These are phyloP conservation scores for Brachionus rotundiformis DNA, from an alignment of 1,140 invertebrate genomes.

Conservation along the genomic window DNA sequence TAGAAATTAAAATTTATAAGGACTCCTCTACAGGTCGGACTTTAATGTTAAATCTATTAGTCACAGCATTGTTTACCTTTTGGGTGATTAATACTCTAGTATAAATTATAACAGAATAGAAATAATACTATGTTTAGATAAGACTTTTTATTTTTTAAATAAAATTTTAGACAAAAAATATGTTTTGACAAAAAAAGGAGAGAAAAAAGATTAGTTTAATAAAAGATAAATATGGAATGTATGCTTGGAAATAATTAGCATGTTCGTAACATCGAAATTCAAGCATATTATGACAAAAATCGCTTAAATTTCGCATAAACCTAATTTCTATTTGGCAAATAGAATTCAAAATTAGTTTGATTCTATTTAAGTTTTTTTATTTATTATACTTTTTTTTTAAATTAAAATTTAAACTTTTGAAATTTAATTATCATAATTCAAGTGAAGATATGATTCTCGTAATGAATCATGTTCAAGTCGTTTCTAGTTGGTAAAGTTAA, in stretches of 20 bases:
- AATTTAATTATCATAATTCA: not conserved
- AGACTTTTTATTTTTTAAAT: not conserved
- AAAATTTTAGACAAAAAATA: too few relatives aligned
- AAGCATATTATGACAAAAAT: conserved; percentile 1
- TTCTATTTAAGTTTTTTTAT: not conserved
- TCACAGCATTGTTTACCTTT: not conserved
- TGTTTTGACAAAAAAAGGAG: too few relatives aligned
- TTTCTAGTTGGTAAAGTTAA: not conserved
- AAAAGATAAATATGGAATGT: not conserved
- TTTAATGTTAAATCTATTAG: not conserved
- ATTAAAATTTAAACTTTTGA: conserved; percentile 15
- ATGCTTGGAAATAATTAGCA: not conserved
- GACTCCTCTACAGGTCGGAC: too few relatives aligned
- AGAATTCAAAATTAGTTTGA: not conserved
- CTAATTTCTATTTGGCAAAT: conserved; percentile 17
- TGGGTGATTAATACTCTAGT: not conserved
- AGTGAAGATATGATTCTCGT: not conserved
- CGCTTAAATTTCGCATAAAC: not conserved
- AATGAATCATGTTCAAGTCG: conserved; percentile 3
- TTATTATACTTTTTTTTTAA: not conserved
- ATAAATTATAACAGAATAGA: not conserved
- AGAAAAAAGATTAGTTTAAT: not conserved
- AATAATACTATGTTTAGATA: too few relatives aligned
- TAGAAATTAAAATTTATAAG: too few relatives aligned
- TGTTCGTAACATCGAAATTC: not conserved